phyloP scores from a whole-genome alignment of 2,113 vertebrate genomes.

The Archilochus colubris region DNA sequence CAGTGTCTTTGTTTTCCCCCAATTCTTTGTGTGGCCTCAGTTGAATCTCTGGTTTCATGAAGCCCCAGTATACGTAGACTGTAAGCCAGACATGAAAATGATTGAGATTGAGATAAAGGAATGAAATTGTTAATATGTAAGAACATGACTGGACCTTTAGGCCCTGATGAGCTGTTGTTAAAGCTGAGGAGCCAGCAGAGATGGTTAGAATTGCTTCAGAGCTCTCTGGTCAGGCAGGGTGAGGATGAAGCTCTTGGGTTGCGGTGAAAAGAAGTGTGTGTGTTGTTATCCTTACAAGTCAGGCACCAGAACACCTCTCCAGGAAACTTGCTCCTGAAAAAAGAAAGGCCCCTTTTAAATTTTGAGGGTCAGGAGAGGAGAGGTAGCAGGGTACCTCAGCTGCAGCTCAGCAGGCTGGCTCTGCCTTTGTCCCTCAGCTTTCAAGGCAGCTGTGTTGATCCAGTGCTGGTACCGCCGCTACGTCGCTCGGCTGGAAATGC shows the following conservation, averaged over 20 bases:
- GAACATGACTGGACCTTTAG: not conserved
- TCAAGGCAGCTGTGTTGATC: conserved; percentile 88
- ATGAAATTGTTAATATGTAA: not conserved
- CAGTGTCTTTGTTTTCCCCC: not conserved
- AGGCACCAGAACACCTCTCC: not conserved
- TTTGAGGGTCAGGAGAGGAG: not conserved
- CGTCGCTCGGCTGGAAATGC: conserved; percentile 87
- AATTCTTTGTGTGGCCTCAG: not conserved
- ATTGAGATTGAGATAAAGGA: not conserved
- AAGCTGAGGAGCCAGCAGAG: rapidly evolving
- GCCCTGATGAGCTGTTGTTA: not conserved
- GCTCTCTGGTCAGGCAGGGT: not conserved
- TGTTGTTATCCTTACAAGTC: not conserved
- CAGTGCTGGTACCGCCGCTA: conserved; percentile 92
- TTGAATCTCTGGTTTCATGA: not conserved
- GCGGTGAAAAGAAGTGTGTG: not conserved
- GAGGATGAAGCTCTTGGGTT: not conserved
- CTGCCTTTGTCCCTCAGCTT: conserved; percentile 73
- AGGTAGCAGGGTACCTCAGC: not conserved
- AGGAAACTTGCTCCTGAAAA: not conserved
- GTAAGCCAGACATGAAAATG: not conserved
- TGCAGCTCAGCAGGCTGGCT: not conserved
- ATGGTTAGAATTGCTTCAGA: not conserved
- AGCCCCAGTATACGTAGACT: not conserved
- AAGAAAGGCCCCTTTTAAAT: not conserved